Conservation (phyloP, 1,140 invertebrate species). For the Eupristina koningsbergeri region DNA sequence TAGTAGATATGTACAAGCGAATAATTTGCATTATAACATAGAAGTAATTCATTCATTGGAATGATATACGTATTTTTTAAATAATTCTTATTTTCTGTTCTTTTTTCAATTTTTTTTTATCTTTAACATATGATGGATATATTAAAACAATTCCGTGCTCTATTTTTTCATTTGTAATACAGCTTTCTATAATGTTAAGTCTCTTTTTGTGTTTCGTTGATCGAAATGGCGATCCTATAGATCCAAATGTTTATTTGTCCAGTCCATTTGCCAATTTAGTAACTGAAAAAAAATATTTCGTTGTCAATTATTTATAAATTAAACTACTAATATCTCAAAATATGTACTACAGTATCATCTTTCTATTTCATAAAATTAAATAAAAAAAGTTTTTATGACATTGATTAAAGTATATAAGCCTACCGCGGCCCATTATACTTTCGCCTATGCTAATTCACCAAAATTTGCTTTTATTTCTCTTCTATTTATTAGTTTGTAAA, state of each 20-base stretch:
- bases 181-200: constrained; percentile 29
- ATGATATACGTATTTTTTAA: constrained; percentile 27
- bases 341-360: constrained; percentile 15
- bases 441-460: constrained; percentile 35
- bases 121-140: constrained; percentile 2
- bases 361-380: constrained; percentile 18
- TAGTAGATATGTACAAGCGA: constrained; percentile 45
- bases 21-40: constrained; percentile 22
- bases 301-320: constrained; percentile 26
- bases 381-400: constrained; percentile 36
- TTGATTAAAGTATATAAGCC: constrained; percentile 35
- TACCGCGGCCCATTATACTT: constrained; percentile 41
- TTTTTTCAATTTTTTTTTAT: neutral
- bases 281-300: constrained; percentile 42
- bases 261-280: constrained; percentile 43
- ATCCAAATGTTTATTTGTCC: constrained; percentile 37
- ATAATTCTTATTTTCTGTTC: constrained; percentile 10
- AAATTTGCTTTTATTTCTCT: constrained; percentile 41
- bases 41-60: constrained; percentile 36
- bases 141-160: neutral
- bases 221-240: constrained; percentile 41
- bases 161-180: constrained; percentile 29
- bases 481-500: constrained; percentile 49
- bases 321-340: neutral
- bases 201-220: constrained; percentile 37